phyloP scores from a whole-genome alignment of 2,797 vertebrate genomes.

The Tenualosa thibaudeaui region DNA sequence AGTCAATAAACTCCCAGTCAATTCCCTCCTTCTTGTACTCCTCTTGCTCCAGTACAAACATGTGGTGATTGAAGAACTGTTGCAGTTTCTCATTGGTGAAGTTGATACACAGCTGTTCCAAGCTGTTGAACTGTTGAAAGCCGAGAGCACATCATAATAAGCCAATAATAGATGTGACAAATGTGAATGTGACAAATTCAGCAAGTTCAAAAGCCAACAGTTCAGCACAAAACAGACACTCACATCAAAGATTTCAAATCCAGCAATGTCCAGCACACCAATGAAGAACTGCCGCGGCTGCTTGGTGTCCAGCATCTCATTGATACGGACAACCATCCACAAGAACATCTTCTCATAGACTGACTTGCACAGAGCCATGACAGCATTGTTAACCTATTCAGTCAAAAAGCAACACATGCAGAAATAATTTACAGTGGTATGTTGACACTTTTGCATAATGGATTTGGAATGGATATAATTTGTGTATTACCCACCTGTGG shows the following conservation, averaged over 20 bases:
- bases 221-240: not conserved
- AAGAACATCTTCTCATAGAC: constrained; percentile 74
- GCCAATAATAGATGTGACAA: constrained; percentile 67
- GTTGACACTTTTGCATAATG: too few relatives aligned
- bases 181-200: constrained; percentile 40
- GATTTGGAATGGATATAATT: not conserved
- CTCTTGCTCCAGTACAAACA: constrained; percentile 65
- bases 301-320: constrained; percentile 12
- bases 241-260: constrained; percentile 44
- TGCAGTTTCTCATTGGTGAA: constrained; percentile 62
- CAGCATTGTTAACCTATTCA: not conserved
- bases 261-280: constrained; percentile 17
- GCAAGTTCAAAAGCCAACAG: not conserved
- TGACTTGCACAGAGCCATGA: constrained; percentile 25
- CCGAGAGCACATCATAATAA: not conserved
- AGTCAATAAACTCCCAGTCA: constrained; percentile 64
- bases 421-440: too few relatives aligned
- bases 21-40: constrained; percentile 65
- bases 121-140: constrained; percentile 54
- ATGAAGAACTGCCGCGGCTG: constrained; percentile 3
- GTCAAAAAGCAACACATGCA: not conserved
- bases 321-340: constrained; percentile 5
- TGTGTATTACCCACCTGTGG: not conserved
- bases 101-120: constrained; percentile 66
- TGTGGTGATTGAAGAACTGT: constrained; percentile 61